Percentiles rank a stretch among this genome's conserved stretches.
These are phyloP conservation scores for Drosophila barbarae DNA, from an alignment of 2,888 invertebrate genomes.

Conservation along the genomic window DNA sequence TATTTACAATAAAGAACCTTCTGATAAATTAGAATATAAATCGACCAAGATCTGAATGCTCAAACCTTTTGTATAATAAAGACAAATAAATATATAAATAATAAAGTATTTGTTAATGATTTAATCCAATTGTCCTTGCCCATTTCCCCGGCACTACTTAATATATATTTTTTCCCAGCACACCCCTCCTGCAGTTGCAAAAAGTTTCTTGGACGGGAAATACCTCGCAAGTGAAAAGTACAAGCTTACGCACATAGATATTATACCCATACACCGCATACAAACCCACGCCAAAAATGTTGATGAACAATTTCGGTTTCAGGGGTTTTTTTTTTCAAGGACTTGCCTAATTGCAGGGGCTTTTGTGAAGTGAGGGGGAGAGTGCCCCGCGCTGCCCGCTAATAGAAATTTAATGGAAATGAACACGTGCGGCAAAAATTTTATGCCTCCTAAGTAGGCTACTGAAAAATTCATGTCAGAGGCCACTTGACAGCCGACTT, in stretches of 20 bases:
- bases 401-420: conserved; percentile 70
- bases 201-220: conserved; percentile 44
- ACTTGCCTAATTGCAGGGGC: conserved; percentile 59
- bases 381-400: conserved; percentile 30
- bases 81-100: too few relatives aligned
- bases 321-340: conserved; percentile 1
- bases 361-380: conserved; percentile 18
- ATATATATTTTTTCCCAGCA: conserved; percentile 3
- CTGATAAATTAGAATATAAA: too few relatives aligned
- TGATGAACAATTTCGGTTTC: conserved; percentile 29
- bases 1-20: too few relatives aligned
- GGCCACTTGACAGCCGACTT: conserved; percentile 49
- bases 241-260: conserved; percentile 34
- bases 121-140: neutral
- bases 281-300: conserved; percentile 14
- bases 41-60: neutral
- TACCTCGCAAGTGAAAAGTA: conserved; percentile 52
- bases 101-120: conserved; percentile 17
- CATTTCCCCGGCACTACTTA: conserved; percentile 22
- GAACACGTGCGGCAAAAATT: conserved; percentile 57
- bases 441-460: conserved; percentile 34
- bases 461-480: conserved; percentile 54
- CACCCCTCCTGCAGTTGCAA: conserved; percentile 16
- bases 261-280: conserved; percentile 2
- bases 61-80: neutral